These are phyloP conservation scores for Bucco capensis DNA, from an alignment of 2,113 vertebrate genomes.

Conservation along the genomic window DNA sequence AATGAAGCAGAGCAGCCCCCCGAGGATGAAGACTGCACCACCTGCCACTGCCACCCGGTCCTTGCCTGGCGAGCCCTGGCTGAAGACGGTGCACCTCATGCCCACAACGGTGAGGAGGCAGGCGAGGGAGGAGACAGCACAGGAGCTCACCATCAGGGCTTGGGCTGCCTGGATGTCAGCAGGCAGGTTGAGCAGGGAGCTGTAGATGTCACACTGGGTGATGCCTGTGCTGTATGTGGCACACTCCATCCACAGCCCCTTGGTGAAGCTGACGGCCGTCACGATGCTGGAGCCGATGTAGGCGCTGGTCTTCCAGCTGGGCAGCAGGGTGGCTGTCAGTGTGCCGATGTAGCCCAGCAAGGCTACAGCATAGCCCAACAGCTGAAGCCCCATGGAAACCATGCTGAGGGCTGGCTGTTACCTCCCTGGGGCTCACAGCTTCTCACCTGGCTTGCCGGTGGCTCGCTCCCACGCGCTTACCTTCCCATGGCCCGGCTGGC, in stretches of 20 bases:
- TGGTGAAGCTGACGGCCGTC: conserved; percentile 85
- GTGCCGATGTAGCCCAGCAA: conserved; percentile 87
- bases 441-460: background rate
- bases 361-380: conserved; percentile 87
- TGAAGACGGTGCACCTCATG: conserved; percentile 93
- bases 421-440: conserved; percentile 1
- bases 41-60: conserved; percentile 80
- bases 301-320: conserved; percentile 87
- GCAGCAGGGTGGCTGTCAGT: conserved; percentile 84
- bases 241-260: conserved; percentile 97
- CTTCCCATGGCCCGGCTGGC: background rate
- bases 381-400: conserved; percentile 85
- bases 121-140: conserved; percentile 82
- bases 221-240: conserved; percentile 92
- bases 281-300: conserved; percentile 93
- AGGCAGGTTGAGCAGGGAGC: conserved; percentile 87
- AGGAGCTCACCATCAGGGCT: conserved; percentile 91
- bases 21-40: conserved; percentile 76
- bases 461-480: background rate
- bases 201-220: conserved; percentile 96
- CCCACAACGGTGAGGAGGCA: conserved; percentile 76
- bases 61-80: conserved; percentile 77
- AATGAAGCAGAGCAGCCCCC: conserved; percentile 87
- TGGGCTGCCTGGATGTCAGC: conserved; percentile 86
- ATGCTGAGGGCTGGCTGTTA: conserved; percentile 61